These are phyloP conservation scores for Amphimallon solstitiale DNA, from an alignment of 2,888 invertebrate genomes.

Conservation along the genomic window DNA sequence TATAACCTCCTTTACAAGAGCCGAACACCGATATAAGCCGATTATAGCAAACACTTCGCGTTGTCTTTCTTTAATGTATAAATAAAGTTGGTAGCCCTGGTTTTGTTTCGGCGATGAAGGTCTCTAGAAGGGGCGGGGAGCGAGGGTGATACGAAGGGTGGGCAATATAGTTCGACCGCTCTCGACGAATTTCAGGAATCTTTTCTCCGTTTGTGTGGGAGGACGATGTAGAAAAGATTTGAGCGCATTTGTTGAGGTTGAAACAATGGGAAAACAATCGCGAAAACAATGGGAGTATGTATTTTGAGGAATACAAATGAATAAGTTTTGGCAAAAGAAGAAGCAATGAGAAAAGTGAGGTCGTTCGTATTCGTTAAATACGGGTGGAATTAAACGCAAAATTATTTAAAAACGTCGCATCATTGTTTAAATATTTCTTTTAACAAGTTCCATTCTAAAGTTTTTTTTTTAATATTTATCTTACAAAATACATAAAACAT, in stretches of 20 bases:
- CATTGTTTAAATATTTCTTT: too few species aligned
- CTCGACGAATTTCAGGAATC: background rate
- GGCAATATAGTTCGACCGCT: too few species aligned
- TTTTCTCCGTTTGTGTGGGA: background rate
- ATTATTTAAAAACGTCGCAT: too few species aligned
- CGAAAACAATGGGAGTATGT: slow-evolving; percentile 22
- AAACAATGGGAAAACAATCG: slow-evolving; percentile 28
- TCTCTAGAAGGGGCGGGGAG: too few species aligned
- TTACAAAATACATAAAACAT: too few species aligned
- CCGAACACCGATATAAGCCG: slow-evolving; percentile 17
- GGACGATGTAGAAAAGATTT: slow-evolving; percentile 11
- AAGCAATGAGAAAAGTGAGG: background rate
- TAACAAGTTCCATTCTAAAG: too few species aligned
- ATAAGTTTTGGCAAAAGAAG: background rate
- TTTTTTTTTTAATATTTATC: too few species aligned
- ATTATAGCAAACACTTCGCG: slow-evolving; percentile 21
- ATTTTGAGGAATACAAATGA: background rate
- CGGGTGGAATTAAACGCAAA: too few species aligned
- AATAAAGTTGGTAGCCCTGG: slow-evolving; percentile 18
- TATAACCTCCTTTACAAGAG: slow-evolving; percentile 24
- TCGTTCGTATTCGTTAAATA: background rate
- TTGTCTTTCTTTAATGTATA: slow-evolving; percentile 23
- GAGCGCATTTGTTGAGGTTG: slow-evolving; percentile 5
- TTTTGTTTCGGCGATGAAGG: background rate
- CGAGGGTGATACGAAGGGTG: too few species aligned